phyloP scores from a whole-genome alignment of 2,888 invertebrate genomes.

The Tenthredo distinguenda region DNA sequence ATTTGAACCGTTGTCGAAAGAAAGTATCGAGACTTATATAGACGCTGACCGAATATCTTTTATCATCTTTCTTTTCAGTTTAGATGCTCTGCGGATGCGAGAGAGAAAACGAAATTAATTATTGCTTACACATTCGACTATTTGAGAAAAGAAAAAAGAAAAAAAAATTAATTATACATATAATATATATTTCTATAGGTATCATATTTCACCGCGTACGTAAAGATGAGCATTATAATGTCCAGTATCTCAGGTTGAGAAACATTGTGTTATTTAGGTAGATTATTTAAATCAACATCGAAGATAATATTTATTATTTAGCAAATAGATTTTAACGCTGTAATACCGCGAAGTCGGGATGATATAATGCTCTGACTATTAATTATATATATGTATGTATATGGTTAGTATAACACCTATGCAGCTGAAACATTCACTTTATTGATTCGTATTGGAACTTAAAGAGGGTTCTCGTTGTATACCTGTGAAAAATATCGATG shows the following conservation, averaged over 20 bases:
- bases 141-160: background rate
- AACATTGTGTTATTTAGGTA: constrained; percentile 40
- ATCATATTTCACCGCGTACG: constrained; percentile 7
- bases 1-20: background rate
- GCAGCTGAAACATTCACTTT: background rate
- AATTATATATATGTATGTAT: background rate
- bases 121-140: background rate
- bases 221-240: background rate
- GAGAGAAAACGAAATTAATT: background rate
- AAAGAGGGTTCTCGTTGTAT: background rate
- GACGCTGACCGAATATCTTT: background rate
- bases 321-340: constrained; percentile 39
- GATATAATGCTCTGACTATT: background rate
- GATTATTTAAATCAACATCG: constrained; percentile 54
- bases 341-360: background rate
- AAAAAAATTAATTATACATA: background rate
- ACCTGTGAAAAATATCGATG: background rate
- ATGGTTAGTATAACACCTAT: background rate
- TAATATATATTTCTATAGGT: background rate
- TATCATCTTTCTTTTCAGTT: background rate
- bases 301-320: constrained; percentile 54
- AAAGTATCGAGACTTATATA: background rate
- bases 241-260: background rate
- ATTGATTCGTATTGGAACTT: background rate
- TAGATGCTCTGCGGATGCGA: background rate